Conservation (phyloP, 2,113 vertebrate genomes). For the Austrofundulus limnaeus region DNA sequence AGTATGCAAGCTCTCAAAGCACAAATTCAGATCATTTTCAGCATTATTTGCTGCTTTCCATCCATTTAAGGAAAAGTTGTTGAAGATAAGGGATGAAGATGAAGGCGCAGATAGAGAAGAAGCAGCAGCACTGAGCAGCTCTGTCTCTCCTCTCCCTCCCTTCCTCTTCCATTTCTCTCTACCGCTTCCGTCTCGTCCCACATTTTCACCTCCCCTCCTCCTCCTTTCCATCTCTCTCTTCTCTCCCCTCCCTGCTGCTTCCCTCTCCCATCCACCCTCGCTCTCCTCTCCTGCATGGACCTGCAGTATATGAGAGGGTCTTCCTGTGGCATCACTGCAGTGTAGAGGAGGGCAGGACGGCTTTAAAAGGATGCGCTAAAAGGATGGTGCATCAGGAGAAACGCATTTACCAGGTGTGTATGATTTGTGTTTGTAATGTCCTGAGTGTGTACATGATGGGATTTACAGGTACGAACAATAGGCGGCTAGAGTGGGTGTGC, state of each 20-base stretch:
- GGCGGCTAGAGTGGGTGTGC: slow-evolving; percentile 36
- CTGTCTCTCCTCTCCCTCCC: slow-evolving; percentile 28
- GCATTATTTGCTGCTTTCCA: slow-evolving; percentile 1
- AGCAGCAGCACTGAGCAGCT: slow-evolving; percentile 50
- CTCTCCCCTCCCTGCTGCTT: slow-evolving; percentile 16
- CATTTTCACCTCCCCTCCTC: slow-evolving; percentile 41
- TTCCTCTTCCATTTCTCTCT: slow-evolving; percentile 28
- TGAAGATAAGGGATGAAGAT: slow-evolving; percentile 39
- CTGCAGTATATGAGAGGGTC: slow-evolving; percentile 75
- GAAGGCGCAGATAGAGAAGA: slow-evolving; percentile 54
- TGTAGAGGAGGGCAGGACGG: slow-evolving; percentile 70
- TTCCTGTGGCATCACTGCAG: slow-evolving; percentile 80
- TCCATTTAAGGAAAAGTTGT: slow-evolving; percentile 2
- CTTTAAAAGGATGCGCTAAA: slow-evolving; percentile 74
- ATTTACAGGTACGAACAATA: slow-evolving; percentile 27
- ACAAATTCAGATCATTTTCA: slow-evolving; percentile 7
- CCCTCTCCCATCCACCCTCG: slow-evolving; percentile 38
- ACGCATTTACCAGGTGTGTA: slow-evolving; percentile 82
- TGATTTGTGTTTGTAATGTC: slow-evolving; percentile 14
- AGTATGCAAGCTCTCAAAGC: neutral
- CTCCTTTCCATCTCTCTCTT: neutral
- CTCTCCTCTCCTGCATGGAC: slow-evolving; percentile 60
- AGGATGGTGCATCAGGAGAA: slow-evolving; percentile 84
- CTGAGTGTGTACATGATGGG: neutral
- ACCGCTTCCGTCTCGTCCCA: slow-evolving; percentile 39